Evolutionary conservation across 2,888 invertebrate genomes (phyloP).

Genomic region (Hirtodrosophila cameraria): DNA sequence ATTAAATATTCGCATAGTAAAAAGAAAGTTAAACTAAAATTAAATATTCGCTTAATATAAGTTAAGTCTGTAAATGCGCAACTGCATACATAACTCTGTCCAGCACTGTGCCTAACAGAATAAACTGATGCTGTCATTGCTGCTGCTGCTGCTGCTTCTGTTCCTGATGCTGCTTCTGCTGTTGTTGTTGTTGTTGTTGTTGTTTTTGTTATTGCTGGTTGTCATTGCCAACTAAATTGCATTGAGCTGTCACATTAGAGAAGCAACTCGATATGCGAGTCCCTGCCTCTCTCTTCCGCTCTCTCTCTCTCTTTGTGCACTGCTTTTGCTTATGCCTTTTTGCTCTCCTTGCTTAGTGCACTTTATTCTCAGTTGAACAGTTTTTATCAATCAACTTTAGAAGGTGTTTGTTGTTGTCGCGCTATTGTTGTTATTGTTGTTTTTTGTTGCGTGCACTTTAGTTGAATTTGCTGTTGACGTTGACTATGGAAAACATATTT

Average conservation of each 20-base stretch:
- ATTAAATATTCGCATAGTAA: no score
- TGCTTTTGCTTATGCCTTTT: slow-evolving; percentile 24
- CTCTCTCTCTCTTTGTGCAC: background rate
- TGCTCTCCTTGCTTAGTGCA: slow-evolving; percentile 41
- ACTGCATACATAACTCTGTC: slow-evolving; percentile 6
- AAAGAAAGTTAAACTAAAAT: no score
- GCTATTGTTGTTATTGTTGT: slow-evolving; percentile 31
- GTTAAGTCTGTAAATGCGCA: background rate
- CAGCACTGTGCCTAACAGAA: slow-evolving; percentile 57
- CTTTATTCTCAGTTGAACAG: slow-evolving; percentile 62
- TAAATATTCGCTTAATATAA: no score
- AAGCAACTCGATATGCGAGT: slow-evolving; percentile 72
- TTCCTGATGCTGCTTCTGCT: slow-evolving; percentile 32
- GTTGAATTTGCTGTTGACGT: slow-evolving; percentile 75
- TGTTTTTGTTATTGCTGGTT: slow-evolving; percentile 45
- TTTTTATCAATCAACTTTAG: slow-evolving; percentile 76
- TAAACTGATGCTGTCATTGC: slow-evolving; percentile 54
- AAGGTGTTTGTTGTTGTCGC: slow-evolving; percentile 72
- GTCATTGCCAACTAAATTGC: slow-evolving; percentile 79
- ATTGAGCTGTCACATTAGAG: slow-evolving; percentile 81
- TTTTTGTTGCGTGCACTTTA: slow-evolving; percentile 77
- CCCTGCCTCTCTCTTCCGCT: slow-evolving; percentile 11
- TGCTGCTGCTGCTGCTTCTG: slow-evolving; percentile 30
- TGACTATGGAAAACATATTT: slow-evolving; percentile 56
- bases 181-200: slow-evolving; percentile 46